Evolutionary conservation across 2,888 invertebrate genomes (phyloP).

Genomic region (Gortyna flavago): DNA sequence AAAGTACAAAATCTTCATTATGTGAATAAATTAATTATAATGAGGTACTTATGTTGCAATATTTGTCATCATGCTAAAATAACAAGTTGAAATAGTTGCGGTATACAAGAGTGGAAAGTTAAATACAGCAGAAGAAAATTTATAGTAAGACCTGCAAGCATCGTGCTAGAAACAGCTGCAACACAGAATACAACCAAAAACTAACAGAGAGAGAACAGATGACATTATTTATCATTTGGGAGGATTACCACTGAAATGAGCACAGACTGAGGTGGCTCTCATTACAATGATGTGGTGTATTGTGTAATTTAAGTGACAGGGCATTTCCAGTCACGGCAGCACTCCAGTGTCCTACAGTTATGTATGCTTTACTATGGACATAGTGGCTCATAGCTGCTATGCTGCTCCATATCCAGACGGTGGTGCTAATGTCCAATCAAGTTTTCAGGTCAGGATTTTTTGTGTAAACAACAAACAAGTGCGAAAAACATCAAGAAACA

Average conservation of each 20-base stretch:
- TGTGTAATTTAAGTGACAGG: constrained; percentile 63
- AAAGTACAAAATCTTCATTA: constrained; percentile 27
- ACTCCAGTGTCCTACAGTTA: constrained; percentile 68
- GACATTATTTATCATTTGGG: constrained; percentile 45
- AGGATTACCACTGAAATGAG: constrained; percentile 66
- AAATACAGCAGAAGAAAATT: constrained; percentile 62
- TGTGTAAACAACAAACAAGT: constrained; percentile 75
- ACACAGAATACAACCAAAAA: constrained; percentile 59
- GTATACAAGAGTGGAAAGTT: constrained; percentile 61
- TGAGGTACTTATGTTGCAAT: constrained; percentile 40
- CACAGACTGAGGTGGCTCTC: constrained; percentile 60
- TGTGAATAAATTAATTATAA: constrained; percentile 36
- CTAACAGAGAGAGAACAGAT: constrained; percentile 63
- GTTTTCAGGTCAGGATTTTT: constrained; percentile 88
- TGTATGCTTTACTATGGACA: constrained; percentile 75
- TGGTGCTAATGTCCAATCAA: constrained; percentile 89
- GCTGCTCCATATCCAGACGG: constrained; percentile 79
- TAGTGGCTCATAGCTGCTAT: constrained; percentile 75
- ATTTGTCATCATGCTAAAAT: constrained; percentile 48
- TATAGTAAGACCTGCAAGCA: constrained; percentile 54
- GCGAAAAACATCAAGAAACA: constrained; percentile 72
- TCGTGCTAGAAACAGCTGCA: constrained; percentile 56
- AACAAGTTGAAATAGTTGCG: constrained; percentile 55
- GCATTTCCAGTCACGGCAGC: constrained; percentile 62
- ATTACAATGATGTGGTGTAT: constrained; percentile 59